Percentiles rank a stretch among this genome's conserved stretches.
Evolutionary conservation across 2,888 invertebrate genomes (phyloP).

Genomic region (Allolobophora icterica): DNA sequence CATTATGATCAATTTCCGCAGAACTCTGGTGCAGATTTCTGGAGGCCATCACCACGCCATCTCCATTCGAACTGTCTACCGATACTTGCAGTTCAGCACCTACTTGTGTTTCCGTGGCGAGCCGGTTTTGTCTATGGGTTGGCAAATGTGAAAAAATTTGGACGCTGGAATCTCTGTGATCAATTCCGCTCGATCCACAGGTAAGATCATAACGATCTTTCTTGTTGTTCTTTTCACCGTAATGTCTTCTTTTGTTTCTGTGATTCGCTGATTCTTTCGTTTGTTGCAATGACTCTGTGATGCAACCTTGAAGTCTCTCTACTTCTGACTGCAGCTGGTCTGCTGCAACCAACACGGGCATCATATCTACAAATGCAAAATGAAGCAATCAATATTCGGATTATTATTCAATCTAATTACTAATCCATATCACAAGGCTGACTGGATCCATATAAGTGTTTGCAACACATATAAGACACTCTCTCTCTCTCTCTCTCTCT

Average conservation of each 20-base stretch:
- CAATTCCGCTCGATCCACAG: background rate
- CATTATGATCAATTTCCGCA: background rate
- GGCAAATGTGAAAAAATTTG: background rate
- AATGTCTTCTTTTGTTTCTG: background rate
- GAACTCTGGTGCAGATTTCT: background rate
- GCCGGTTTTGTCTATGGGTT: background rate
- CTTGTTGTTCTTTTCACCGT: background rate
- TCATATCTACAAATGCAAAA: conserved; percentile 23
- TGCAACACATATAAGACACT: too few species aligned
- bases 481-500: too few species aligned
- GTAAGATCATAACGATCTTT: background rate
- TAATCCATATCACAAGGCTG: background rate
- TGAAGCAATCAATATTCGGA: background rate
- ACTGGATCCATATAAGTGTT: background rate
- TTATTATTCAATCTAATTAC: conserved; percentile 2
- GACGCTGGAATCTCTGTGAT: background rate
- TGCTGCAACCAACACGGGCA: conserved; percentile 7
- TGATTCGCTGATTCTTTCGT: background rate
- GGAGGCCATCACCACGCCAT: background rate
- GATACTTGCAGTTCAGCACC: background rate
- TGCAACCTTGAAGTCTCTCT: background rate
- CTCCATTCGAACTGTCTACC: background rate
- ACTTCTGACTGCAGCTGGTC: conserved; percentile 9
- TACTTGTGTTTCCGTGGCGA: background rate
- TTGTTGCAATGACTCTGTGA: background rate